phyloP scores from a whole-genome alignment of 2,113 vertebrate species.

The Tragelaphus strepsiceros region DNA sequence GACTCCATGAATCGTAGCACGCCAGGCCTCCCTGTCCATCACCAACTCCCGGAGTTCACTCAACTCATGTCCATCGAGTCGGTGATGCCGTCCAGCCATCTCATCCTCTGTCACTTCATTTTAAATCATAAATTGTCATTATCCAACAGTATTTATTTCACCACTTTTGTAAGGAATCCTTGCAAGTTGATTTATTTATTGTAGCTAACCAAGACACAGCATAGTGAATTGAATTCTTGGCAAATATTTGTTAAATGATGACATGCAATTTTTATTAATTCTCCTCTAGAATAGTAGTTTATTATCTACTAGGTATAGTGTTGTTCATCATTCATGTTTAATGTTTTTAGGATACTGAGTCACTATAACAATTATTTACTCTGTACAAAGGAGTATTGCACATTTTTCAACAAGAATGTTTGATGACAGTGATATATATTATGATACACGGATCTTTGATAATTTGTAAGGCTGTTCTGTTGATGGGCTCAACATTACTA shows the following conservation, averaged over 20 bases:
- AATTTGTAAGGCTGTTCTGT: neutral
- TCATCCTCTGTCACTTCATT: neutral
- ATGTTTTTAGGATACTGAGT: neutral
- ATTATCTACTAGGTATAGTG: neutral
- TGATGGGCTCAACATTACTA: neutral
- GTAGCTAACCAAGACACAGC: neutral
- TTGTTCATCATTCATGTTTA: neutral
- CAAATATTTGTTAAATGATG: neutral
- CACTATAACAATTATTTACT: neutral
- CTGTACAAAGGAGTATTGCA: neutral
- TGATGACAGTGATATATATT: neutral
- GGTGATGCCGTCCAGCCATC: no score
- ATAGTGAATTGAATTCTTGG: neutral
- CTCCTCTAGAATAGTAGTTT: neutral
- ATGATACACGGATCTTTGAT: neutral
- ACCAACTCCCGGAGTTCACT: no score
- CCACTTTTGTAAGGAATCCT: neutral
- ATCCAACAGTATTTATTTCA: neutral
- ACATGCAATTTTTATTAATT: neutral
- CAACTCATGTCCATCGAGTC: no score
- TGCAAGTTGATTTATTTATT: conserved; percentile 26
- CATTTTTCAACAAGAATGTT: neutral
- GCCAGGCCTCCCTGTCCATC: no score
- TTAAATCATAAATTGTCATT: neutral
- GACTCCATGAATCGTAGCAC: no score